Evolutionary conservation across 2,797 vertebrate species (phyloP), one percentile per base, ranked within the genome.

Genomic region (Pangasius larnaudii): DNA sequence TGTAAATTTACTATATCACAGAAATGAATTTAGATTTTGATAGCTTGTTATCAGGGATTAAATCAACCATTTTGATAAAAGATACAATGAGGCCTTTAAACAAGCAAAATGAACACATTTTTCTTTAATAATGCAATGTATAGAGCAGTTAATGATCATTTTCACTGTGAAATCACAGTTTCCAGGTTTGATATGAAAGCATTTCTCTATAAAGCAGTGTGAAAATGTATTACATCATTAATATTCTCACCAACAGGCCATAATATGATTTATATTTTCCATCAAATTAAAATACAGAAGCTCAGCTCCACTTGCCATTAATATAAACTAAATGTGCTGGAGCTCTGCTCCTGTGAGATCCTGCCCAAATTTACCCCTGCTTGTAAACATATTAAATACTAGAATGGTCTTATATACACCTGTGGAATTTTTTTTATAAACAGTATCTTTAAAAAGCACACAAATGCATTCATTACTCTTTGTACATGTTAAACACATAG

Each of bases 321-420:
- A 51, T 7, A 51, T 84, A 84, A 33, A 67, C 42, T n/a, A 22
- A 33, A 24, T 16, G 4, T 61, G 9, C 5, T 10, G 11, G 46
- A 69, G 61, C 81, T 19, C 61, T 67, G 81, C 81, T 65, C 61
- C 27, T 46, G n/a, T 67, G 63, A 51, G 42, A 22, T 33, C 61
- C 27, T 42, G 33, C 30, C 30, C 53, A 59, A 18, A 5, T 46
- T 61, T 42, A 27, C 18, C 6, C 2, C 24, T 24, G 49, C 46
- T 69, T 81, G 42, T 85, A 87, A 85, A 91, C 18, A 49, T 89
- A 65, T 88, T 81, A 86, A 86, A 84, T 39, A 18, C 83, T 74
- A 85, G 33, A 65, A 53, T 65, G n/a, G 30, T 80, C 71, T 30
- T 69, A 65, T 78, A 72, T 14, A 24, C 33, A 24, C 33, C 0